A percentile compares a stretch with the other conserved stretches of the same genome.
Conservation (phyloP, 92 coral and sea anemone genomes). For the Meandrina meandrites region DNA sequence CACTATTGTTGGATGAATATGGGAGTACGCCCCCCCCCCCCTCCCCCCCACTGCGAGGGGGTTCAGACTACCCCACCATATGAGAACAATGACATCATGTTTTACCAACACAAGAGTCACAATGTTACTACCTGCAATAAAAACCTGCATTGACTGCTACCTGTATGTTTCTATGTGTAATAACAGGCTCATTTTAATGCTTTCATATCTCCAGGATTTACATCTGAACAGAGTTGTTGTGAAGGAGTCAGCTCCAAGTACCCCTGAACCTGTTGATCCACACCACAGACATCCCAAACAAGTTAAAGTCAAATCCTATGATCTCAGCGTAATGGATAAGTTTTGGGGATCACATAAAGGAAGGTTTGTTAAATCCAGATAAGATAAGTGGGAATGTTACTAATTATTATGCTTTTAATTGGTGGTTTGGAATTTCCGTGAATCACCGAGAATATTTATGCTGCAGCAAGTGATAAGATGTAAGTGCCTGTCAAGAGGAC, state of each 20-base stretch:
- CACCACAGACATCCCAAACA: conserved; percentile 95
- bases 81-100: neutral
- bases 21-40: too few relatives aligned
- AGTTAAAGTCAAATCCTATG: conserved; percentile 84
- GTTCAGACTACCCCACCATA: neutral
- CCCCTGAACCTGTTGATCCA: conserved; percentile 72
- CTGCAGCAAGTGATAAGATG: too few relatives aligned
- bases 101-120: neutral
- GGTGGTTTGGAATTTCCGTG: too few relatives aligned
- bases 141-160: neutral
- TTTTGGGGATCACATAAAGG: conserved; percentile 97
- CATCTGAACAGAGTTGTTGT: conserved; percentile 90
- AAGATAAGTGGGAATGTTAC: too few relatives aligned
- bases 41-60: too few relatives aligned
- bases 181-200: neutral
- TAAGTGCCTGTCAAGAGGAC: too few relatives aligned
- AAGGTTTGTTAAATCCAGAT: conserved; percentile 57
- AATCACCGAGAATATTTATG: too few relatives aligned
- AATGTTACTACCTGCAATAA: neutral
- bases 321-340: conserved; percentile 78
- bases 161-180: neutral
- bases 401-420: too few relatives aligned
- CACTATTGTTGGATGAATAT: neutral
- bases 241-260: conserved; percentile 62
- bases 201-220: conserved; percentile 64